phyloP scores from a whole-genome alignment of 2,113 vertebrate genomes.

The Panthera leo region DNA sequence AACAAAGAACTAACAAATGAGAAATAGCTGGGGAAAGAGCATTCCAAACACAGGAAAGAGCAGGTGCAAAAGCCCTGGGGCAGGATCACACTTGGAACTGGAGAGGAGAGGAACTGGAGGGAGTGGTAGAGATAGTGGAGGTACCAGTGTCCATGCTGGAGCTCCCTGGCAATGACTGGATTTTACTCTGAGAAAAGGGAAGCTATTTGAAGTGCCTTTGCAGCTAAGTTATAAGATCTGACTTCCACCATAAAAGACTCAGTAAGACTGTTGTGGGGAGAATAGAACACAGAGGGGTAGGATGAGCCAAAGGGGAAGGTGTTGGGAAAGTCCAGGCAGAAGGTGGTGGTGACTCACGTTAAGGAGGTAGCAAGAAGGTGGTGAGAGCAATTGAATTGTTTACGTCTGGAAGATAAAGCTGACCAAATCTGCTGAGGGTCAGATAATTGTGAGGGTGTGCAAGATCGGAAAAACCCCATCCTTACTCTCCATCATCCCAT shows the following conservation, averaged over 20 bases:
- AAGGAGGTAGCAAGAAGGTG: no score
- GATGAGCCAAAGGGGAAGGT: not conserved
- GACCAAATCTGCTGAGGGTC: not conserved
- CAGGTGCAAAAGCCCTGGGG: not conserved
- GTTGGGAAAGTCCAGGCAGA: not conserved
- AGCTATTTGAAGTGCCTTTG: not conserved
- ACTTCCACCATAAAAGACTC: not conserved
- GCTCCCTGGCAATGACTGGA: no score
- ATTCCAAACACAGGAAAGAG: not conserved
- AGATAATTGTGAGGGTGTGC: no score
- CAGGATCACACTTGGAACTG: not conserved
- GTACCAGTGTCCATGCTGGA: not conserved
- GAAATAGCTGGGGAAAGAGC: not conserved
- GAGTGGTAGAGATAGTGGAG: not conserved
- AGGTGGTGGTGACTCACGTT: no score
- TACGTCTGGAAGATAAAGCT: not conserved
- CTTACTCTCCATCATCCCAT: not conserved
- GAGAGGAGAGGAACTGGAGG: not conserved
- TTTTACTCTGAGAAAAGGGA: not conserved
- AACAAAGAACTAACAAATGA: not conserved
- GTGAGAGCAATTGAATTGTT: not conserved
- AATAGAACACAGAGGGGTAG: not conserved
- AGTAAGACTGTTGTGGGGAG: no score
- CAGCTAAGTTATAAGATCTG: not conserved
- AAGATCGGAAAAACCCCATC: not conserved